phyloP scores from a whole-genome alignment of 2,888 invertebrate species.

The Adelognathus sp. region DNA sequence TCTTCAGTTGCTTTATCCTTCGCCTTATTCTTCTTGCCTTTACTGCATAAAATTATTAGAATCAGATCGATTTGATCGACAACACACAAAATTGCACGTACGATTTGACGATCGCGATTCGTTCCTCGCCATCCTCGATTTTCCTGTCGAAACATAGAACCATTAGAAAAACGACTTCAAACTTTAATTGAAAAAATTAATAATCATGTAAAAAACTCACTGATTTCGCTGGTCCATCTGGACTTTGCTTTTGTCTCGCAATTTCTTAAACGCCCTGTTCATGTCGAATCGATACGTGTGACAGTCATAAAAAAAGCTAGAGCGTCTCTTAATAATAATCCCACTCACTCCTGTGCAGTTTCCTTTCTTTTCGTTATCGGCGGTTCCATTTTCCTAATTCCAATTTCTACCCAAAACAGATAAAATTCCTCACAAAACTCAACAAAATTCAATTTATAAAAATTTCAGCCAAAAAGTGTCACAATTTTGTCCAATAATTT shows the following conservation, averaged over 20 bases:
- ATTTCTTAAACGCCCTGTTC: slow-evolving; percentile 50
- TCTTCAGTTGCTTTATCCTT: slow-evolving; percentile 17
- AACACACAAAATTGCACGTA: slow-evolving; percentile 4
- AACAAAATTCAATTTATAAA: neutral
- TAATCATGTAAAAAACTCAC: slow-evolving; percentile 34
- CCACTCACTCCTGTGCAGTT: slow-evolving; percentile 56
- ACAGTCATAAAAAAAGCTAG: neutral
- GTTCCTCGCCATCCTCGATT: slow-evolving; percentile 44
- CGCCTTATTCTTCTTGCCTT: slow-evolving; percentile 30
- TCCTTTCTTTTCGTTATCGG: slow-evolving; percentile 33
- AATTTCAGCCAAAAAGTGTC: slow-evolving; percentile 31
- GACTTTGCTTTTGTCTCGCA: slow-evolving; percentile 47
- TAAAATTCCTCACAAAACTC: neutral
- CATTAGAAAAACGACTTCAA: neutral
- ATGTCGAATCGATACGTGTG: slow-evolving; percentile 1
- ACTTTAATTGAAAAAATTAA: neutral
- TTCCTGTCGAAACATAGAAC: slow-evolving; percentile 20
- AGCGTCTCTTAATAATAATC: neutral
- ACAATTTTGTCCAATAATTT: neutral
- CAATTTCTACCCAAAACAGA: neutral
- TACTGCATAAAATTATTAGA: slow-evolving; percentile 4
- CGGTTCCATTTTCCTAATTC: neutral
- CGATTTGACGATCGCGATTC: slow-evolving; percentile 1
- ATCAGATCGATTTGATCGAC: neutral
- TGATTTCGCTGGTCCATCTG: slow-evolving; percentile 44